A percentile compares a stretch with the other conserved stretches of the same genome.
Conservation (phyloP, 2,797 vertebrate species). For the Uromys caudimaculatus region DNA sequence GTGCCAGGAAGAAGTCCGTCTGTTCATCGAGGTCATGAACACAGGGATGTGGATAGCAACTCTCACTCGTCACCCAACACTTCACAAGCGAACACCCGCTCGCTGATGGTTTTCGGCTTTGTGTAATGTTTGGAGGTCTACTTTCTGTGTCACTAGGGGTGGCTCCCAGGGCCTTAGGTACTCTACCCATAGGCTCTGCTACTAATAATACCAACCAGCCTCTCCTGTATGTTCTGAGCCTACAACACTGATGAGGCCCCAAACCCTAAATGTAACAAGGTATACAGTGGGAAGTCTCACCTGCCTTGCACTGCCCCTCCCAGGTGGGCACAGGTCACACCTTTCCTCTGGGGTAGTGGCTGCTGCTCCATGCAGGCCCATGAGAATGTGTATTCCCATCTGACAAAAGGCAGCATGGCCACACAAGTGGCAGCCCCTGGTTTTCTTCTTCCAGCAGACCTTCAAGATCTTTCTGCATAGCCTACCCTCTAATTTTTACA, state of each 20-base stretch:
- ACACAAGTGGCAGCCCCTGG: background rate
- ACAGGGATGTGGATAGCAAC: background rate
- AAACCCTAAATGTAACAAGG: background rate
- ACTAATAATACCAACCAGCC: background rate
- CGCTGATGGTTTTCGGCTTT: background rate
- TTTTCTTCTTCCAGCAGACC: background rate
- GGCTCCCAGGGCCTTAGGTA: background rate
- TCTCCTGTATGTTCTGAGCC: background rate
- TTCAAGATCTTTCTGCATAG: background rate
- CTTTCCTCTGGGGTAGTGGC: background rate
- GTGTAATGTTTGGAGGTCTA: background rate
- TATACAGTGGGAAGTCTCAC: background rate
- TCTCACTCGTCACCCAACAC: background rate
- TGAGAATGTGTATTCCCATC: background rate
- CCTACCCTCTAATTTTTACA: background rate
- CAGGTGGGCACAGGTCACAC: background rate
- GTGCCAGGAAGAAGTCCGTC: constrained; percentile 24
- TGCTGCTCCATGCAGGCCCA: background rate
- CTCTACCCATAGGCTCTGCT: background rate
- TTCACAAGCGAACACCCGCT: background rate
- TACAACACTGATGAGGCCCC: background rate
- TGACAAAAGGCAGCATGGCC: accelerated
- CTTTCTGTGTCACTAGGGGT: background rate
- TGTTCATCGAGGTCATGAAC: background rate
- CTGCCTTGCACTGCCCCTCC: background rate